phyloP scores from a whole-genome alignment of 2,797 vertebrate species.

The Nyctibius grandis region DNA sequence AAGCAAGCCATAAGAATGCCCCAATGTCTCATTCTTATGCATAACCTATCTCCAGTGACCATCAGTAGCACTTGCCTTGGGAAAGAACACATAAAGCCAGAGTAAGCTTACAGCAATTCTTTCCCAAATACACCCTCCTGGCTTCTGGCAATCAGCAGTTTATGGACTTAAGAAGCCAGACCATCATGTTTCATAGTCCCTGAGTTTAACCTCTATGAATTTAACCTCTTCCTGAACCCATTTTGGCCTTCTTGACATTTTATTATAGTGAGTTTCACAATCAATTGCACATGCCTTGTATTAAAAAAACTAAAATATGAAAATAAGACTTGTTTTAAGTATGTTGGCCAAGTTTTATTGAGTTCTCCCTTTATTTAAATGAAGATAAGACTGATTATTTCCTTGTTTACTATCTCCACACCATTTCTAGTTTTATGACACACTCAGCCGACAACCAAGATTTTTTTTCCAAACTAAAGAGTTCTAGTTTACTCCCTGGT shows the following conservation, averaged over 20 bases:
- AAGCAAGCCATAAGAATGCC: not conserved
- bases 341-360: not conserved
- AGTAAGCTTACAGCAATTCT: conserved; percentile 35
- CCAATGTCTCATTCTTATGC: not conserved
- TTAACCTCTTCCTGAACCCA: conserved; percentile 41
- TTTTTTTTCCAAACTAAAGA: not conserved
- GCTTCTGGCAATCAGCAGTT: conserved; percentile 25
- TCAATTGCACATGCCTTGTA: not conserved
- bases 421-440: not conserved
- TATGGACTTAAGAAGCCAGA: conserved; percentile 18
- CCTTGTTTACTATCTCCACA: not conserved
- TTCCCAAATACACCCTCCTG: conserved; percentile 28
- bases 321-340: not conserved
- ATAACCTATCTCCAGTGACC: conserved; percentile 46
- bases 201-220: not conserved
- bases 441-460: not conserved
- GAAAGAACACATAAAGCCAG: conserved; percentile 47
- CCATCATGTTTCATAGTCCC: not conserved
- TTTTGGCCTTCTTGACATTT: not conserved
- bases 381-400: not conserved
- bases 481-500: not conserved
- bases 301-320: not conserved
- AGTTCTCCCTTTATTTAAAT: not conserved
- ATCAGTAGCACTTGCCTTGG: conserved; percentile 51
- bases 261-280: not conserved